phyloP scores from a whole-genome alignment of 2,113 vertebrate species.

The Pluvialis apricaria region DNA sequence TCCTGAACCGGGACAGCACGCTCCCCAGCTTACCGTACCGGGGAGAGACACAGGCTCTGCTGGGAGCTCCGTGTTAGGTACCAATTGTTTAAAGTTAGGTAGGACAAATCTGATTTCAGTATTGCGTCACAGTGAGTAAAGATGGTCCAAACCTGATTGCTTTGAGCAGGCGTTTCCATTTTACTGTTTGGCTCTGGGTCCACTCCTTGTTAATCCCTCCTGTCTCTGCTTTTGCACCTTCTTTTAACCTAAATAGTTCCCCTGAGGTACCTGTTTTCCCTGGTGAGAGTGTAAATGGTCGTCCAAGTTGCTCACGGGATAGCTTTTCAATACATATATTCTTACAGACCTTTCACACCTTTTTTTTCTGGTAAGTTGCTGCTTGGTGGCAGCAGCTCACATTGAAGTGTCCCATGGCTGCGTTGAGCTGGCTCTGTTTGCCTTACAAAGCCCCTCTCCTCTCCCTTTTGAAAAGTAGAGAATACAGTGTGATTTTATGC shows the following conservation, averaged over 20 bases:
- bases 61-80: accelerated
- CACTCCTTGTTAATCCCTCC: background rate
- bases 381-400: background rate
- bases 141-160: background rate
- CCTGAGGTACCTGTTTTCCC: background rate
- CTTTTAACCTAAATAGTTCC: background rate
- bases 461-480: background rate
- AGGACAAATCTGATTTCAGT: background rate
- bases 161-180: background rate
- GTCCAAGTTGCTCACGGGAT: background rate
- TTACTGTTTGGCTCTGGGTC: background rate
- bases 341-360: background rate
- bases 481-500: background rate
- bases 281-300: background rate
- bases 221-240: background rate
- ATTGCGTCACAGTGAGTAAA: background rate
- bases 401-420: background rate
- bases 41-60: background rate
- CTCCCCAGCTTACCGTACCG: background rate
- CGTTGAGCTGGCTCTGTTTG: background rate
- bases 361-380: background rate
- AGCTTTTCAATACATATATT: background rate
- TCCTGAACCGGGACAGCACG: background rate
- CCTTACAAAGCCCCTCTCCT: background rate
- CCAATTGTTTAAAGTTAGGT: background rate